Conservation (phyloP, 2,888 invertebrate genomes). For the Maniola hyperantus region DNA sequence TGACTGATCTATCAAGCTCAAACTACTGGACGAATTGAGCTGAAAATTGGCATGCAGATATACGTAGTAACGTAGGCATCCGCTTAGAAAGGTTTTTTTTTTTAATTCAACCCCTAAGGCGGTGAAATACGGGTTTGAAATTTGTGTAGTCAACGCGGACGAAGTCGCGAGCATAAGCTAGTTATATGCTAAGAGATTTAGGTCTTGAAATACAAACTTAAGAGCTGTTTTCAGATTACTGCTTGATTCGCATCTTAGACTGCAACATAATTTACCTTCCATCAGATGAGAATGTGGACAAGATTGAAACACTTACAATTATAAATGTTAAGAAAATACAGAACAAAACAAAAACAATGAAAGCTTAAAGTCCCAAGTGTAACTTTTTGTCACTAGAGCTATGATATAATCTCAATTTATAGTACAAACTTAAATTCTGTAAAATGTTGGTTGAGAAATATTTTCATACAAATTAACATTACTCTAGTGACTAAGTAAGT, state of each 20-base stretch:
- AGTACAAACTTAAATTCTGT: no score
- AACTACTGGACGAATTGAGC: no score
- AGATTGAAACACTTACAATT: neutral
- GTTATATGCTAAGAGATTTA: neutral
- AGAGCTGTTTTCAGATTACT: neutral
- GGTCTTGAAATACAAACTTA: neutral
- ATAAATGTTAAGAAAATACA: neutral
- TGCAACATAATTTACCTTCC: neutral
- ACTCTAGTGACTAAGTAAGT: neutral
- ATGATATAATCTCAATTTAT: neutral
- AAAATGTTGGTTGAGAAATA: neutral
- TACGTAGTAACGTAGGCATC: no score
- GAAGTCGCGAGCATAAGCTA: no score
- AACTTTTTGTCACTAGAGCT: neutral
- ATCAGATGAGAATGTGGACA: neutral
- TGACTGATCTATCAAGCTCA: no score
- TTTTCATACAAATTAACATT: neutral
- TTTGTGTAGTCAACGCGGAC: no score
- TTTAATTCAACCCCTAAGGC: no score
- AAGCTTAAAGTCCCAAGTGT: conserved; percentile 32
- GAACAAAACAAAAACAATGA: conserved; percentile 33
- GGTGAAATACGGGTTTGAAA: no score
- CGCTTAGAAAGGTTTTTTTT: no score
- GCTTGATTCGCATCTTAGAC: conserved; percentile 12
- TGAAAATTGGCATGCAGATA: no score